Evolutionary conservation across 2,888 invertebrate species (phyloP).

Genomic region (Scaptomyza tumidula): DNA sequence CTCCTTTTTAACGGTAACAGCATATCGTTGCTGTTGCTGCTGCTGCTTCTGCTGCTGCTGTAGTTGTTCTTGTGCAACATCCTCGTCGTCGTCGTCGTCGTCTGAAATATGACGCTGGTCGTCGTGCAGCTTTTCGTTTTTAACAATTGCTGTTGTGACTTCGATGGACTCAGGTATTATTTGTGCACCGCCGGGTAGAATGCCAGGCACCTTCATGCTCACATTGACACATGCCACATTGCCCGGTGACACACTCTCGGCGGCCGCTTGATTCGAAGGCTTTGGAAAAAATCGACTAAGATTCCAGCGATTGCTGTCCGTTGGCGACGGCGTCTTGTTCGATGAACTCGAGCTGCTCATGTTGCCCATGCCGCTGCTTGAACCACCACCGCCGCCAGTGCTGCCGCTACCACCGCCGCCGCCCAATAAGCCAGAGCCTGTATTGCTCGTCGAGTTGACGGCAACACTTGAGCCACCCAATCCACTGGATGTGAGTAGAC

Average conservation of each 20-base stretch:
- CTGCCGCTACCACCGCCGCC: conserved; percentile 14
- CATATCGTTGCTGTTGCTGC: conserved; percentile 56
- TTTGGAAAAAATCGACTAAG: conserved; percentile 81
- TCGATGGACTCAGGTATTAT: conserved; percentile 82
- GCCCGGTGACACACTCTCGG: conserved; percentile 74
- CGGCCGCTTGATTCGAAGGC: conserved; percentile 65
- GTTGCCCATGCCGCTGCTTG: conserved; percentile 53
- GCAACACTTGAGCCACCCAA: conserved; percentile 29
- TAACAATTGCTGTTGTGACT: conserved; percentile 79
- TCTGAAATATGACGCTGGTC: conserved; percentile 58
- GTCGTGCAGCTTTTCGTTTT: conserved; percentile 77
- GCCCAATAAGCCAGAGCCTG: neutral
- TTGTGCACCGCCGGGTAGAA: conserved; percentile 80
- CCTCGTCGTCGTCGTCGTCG: conserved; percentile 67
- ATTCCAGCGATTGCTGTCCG: conserved; percentile 82
- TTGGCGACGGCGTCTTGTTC: conserved; percentile 81
- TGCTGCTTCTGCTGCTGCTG: conserved; percentile 44
- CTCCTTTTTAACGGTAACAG: conserved; percentile 81
- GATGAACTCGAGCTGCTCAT: conserved; percentile 74
- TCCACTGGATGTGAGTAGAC: conserved; percentile 63
- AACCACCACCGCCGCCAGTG: conserved; percentile 32
- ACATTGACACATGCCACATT: conserved; percentile 67
- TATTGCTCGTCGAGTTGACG: conserved; percentile 11
- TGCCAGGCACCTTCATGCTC: conserved; percentile 78
- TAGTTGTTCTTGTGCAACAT: conserved; percentile 43